Evolutionary conservation across 2,888 invertebrate species (phyloP), one percentile per base, ranked within the genome.

Genomic region (Pristionchus arcanus): DNA sequence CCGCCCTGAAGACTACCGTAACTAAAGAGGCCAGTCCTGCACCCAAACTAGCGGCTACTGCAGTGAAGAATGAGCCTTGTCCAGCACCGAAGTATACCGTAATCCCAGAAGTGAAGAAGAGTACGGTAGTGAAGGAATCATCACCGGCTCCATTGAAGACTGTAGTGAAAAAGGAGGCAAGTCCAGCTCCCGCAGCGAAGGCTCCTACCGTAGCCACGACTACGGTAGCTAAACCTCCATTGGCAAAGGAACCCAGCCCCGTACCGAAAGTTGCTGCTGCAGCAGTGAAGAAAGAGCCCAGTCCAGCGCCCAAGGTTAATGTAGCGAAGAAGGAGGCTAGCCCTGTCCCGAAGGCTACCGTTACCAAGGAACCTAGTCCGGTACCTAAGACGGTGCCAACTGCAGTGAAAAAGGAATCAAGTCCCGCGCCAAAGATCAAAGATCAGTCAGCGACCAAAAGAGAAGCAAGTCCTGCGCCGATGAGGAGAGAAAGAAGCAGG

Each of bases 261-360:
- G 34, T 63, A 15, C 85, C 85, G 2, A 85, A 85, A 42, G 55
- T 9, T 49, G 11, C 42, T 49, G 7, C 53, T 55, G 28, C 55
- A 28, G 63, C 63, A 34, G 59, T 34, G 2, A 85, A 55, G 59
- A 84, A 55, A 28, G 85, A 85, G 37, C 49, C 85, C 15, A 63
- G 37, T 15, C 86, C 86, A 5, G 37, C 86, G 19, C 86, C 66
- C 25, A 86, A 86, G 86, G 19, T 21, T 86, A 66, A 66, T 0
- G 66, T 86, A n/a, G 63, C 28, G 1, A 86, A 86, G 66, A 86
- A 66, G 66, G 86, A 86, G 19, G 86, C 86, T n/a, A 86, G 86
- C 37, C 86, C 86, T n/a, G 63, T 66, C 11, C 86, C 86, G 31
- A 86, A 86, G 59, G 2, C 86, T 63, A 31, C 31, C 4, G 86